Conservation (phyloP, 2,797 vertebrate genomes). For the Crypturellus tataupa region DNA sequence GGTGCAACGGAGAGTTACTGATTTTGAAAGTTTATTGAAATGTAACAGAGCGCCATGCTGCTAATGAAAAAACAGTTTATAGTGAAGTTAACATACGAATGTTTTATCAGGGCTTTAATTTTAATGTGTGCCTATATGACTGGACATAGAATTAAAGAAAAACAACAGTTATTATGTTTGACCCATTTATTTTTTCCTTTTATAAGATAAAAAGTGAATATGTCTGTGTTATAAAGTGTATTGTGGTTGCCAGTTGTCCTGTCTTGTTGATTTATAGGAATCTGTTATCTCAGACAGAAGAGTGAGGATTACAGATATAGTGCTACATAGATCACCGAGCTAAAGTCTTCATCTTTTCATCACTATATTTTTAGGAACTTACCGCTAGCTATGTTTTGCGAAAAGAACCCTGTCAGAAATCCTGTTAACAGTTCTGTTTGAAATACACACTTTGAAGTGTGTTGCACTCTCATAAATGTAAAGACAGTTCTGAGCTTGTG, state of each 20-base stretch:
- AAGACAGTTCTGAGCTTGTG: neutral
- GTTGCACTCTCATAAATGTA: neutral
- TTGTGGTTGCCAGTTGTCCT: neutral
- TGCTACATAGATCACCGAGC: neutral
- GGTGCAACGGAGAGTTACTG: neutral
- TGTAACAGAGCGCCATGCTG: neutral
- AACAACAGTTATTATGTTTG: neutral
- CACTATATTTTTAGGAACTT: neutral
- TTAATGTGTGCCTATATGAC: neutral
- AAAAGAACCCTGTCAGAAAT: neutral
- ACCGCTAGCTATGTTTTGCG: neutral
- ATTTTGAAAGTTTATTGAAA: constrained; percentile 56
- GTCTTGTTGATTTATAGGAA: constrained; percentile 5
- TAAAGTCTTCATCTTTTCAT: neutral
- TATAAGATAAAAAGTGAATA: neutral
- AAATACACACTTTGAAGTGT: neutral
- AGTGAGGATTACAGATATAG: neutral
- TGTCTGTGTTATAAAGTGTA: neutral
- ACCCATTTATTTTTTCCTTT: neutral
- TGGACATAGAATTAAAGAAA: constrained; percentile 4
- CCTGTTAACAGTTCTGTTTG: neutral
- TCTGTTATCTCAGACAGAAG: neutral
- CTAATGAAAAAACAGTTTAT: constrained; percentile 49
- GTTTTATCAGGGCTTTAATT: constrained; percentile 33
- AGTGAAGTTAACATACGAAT: constrained; percentile 13